Conservation (phyloP, 2,888 invertebrate species). For the Lasioglossum morio region DNA sequence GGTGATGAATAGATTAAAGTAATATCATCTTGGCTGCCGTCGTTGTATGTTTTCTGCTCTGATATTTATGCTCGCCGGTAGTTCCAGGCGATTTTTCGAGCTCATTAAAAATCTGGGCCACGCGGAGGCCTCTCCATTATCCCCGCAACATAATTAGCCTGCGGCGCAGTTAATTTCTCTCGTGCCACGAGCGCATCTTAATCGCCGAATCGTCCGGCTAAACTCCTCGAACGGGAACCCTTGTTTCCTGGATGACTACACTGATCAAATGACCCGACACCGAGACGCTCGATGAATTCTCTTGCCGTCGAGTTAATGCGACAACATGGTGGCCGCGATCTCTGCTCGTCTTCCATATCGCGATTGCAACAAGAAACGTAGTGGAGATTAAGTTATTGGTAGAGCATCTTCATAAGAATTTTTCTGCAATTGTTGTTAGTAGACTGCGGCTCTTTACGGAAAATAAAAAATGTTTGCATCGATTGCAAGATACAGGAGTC, state of each 20-base stretch:
- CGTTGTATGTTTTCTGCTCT: conserved; percentile 53
- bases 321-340: neutral
- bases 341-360: neutral
- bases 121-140: conserved; percentile 27
- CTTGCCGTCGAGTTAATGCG: neutral
- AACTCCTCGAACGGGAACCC: neutral
- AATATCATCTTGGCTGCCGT: conserved; percentile 40
- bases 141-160: conserved; percentile 38
- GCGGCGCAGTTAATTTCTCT: conserved; percentile 23
- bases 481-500: too few species aligned
- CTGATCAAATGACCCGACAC: neutral
- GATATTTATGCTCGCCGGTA: conserved; percentile 51
- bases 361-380: neutral
- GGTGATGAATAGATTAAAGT: conserved; percentile 52
- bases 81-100: conserved; percentile 51
- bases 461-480: too few species aligned
- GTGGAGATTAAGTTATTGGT: neutral
- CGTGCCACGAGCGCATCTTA: neutral
- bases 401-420: too few species aligned
- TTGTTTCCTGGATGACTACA: conserved; percentile 8
- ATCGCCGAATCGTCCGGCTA: neutral
- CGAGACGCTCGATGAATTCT: neutral
- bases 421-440: too few species aligned
- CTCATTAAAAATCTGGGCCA: conserved; percentile 60
- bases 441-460: too few species aligned